These are phyloP conservation scores for Leptatherina wallacei DNA, from an alignment of 2,797 vertebrate species.

Conservation along the genomic window DNA sequence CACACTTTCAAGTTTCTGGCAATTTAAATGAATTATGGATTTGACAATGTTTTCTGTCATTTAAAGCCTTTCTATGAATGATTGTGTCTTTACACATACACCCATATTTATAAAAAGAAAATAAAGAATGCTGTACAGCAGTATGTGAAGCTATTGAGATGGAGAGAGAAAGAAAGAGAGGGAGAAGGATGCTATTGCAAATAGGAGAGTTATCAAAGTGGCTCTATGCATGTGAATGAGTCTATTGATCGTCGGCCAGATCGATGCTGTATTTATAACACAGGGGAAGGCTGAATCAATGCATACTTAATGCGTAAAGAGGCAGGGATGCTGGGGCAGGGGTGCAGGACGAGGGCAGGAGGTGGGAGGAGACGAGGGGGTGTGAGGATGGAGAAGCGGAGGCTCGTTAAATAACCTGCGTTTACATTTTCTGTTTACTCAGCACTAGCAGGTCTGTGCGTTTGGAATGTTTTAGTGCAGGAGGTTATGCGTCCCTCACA, in stretches of 20 bases:
- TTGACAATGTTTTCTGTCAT: constrained; percentile 40
- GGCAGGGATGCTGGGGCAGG: constrained; percentile 72
- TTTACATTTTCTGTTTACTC: constrained; percentile 81
- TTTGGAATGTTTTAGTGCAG: constrained; percentile 62
- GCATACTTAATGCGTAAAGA: constrained; percentile 86
- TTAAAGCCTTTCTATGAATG: constrained; percentile 50
- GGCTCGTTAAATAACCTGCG: constrained; percentile 76
- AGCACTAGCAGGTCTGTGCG: constrained; percentile 63
- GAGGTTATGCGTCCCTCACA: constrained; percentile 59
- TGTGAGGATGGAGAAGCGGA: constrained; percentile 51
- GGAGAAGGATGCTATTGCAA: constrained; percentile 84
- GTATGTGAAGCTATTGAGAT: constrained; percentile 53
- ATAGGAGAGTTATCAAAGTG: constrained; percentile 88
- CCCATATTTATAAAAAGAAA: constrained; percentile 58
- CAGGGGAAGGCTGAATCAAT: constrained; percentile 82
- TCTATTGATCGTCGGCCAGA: constrained; percentile 82
- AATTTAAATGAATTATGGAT: constrained; percentile 61
- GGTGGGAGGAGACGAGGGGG: constrained; percentile 51
- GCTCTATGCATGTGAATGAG: constrained; percentile 93
- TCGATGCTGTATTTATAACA: constrained; percentile 90
- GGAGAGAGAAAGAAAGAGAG: constrained; percentile 36
- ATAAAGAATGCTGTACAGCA: constrained; percentile 57
- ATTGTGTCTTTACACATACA: constrained; percentile 51
- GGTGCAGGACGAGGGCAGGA: constrained; percentile 70
- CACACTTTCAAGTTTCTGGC: constrained; percentile 32